These are phyloP conservation scores for Pomatorhinus ruficollis DNA, from an alignment of 2,113 vertebrate species.

Conservation along the genomic window DNA sequence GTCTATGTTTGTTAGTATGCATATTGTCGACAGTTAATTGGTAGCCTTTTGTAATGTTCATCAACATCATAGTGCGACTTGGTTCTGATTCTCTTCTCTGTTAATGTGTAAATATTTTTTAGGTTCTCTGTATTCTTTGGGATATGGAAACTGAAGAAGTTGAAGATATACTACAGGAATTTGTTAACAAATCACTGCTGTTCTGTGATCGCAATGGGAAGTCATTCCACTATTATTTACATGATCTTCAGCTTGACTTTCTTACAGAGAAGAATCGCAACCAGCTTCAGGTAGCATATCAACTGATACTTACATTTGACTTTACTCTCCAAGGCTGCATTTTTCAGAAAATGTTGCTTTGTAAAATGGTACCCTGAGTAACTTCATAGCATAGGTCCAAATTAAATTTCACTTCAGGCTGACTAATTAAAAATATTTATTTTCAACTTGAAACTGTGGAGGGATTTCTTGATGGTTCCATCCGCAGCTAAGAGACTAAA, in stretches of 20 bases:
- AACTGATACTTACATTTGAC: background rate
- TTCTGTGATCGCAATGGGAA: constrained; percentile 89
- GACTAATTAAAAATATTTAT: background rate
- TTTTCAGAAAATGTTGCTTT: background rate
- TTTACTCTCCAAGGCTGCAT: background rate
- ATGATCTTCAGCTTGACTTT: constrained; percentile 96
- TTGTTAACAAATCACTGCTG: constrained; percentile 94
- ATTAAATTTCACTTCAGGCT: background rate
- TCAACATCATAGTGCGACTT: background rate
- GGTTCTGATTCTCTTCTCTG: background rate
- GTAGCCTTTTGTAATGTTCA: background rate
- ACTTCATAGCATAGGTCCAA: background rate
- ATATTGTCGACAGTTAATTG: background rate
- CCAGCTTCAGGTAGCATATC: constrained; percentile 80
- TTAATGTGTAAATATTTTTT: background rate
- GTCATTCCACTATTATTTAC: constrained; percentile 91
- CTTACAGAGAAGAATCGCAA: constrained; percentile 88
- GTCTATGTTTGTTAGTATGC: background rate
- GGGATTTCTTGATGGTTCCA: background rate
- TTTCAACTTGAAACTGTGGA: background rate
- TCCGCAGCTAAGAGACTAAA: background rate
- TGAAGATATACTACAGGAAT: constrained; percentile 92
- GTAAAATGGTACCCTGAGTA: background rate
- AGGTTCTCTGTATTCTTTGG: constrained; percentile 94
- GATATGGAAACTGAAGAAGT: constrained; percentile 91